Evolutionary conservation across 1,140 invertebrate genomes (phyloP).

Genomic region (Polyergus mexicanus): DNA sequence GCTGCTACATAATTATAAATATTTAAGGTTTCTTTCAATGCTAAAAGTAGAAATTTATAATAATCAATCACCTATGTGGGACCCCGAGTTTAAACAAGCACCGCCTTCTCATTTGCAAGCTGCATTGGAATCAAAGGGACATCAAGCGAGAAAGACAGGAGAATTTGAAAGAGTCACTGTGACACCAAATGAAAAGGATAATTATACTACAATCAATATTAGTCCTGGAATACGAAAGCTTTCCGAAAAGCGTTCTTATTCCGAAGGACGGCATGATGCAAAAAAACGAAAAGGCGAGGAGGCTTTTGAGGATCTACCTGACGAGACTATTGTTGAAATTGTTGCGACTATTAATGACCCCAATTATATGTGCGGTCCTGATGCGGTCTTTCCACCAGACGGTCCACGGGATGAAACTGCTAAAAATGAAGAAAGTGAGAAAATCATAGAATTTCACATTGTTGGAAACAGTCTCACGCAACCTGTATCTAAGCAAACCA

Average conservation of each 20-base stretch:
- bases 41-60: slow-evolving; percentile 96
- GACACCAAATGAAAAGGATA: slow-evolving; percentile 88
- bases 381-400: slow-evolving; percentile 94
- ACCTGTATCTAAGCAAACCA: slow-evolving; percentile 95
- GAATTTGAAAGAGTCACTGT: slow-evolving; percentile 90
- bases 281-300: slow-evolving; percentile 85
- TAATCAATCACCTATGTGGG: slow-evolving; percentile 96
- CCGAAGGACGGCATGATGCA: slow-evolving; percentile 77
- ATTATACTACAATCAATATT: slow-evolving; percentile 90
- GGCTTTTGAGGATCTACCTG: slow-evolving; percentile 88
- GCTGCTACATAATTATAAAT: not conserved
- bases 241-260: slow-evolving; percentile 79
- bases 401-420: slow-evolving; percentile 96
- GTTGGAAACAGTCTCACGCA: slow-evolving; percentile 96
- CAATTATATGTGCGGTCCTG: slow-evolving; percentile 93
- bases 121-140: slow-evolving; percentile 77
- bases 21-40: slow-evolving; percentile 93
- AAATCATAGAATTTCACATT: slow-evolving; percentile 97
- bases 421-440: slow-evolving; percentile 95
- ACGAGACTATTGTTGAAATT: slow-evolving; percentile 92
- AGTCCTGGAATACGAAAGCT: slow-evolving; percentile 87
- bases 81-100: slow-evolving; percentile 94
- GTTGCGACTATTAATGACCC: slow-evolving; percentile 92
- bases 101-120: slow-evolving; percentile 89
- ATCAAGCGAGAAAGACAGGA: slow-evolving; percentile 81